phyloP scores from a whole-genome alignment of 2,888 invertebrate species.

The Gastracanthus pulcherrimus region DNA sequence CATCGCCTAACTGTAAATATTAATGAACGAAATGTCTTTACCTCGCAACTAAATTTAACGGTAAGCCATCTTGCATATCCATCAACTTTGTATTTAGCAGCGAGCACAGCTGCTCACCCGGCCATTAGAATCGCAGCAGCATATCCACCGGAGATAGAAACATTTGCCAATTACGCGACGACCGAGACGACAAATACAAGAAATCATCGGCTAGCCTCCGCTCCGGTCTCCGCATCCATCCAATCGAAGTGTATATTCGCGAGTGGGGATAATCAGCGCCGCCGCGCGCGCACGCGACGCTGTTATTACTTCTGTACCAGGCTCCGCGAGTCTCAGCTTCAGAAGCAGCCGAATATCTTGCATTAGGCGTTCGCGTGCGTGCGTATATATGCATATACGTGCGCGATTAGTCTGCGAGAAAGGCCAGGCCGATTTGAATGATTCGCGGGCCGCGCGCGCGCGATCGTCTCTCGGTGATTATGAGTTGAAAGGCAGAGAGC shows the following conservation, averaged over 20 bases:
- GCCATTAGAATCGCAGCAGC: neutral
- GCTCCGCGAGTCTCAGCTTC: neutral
- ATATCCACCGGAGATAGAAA: conserved; percentile 26
- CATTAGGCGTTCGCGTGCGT: conserved; percentile 15
- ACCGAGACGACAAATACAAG: conserved; percentile 23
- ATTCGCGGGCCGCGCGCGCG: no score
- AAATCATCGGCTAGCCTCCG: neutral
- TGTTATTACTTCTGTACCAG: conserved; percentile 42
- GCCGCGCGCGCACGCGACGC: conserved; percentile 19
- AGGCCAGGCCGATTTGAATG: conserved; percentile 38
- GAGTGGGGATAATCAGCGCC: conserved; percentile 11
- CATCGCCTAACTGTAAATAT: conserved; percentile 26
- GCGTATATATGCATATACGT: no score
- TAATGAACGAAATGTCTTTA: conserved; percentile 17
- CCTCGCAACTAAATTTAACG: conserved; percentile 13
- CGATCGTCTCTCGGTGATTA: conserved; percentile 44
- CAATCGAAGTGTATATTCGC: neutral
- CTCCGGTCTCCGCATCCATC: neutral
- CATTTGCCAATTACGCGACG: conserved; percentile 25
- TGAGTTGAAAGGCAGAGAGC: no score
- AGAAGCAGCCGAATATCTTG: conserved; percentile 28
- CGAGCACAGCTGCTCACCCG: neutral
- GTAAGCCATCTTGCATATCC: conserved; percentile 3
- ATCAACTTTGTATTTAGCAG: conserved; percentile 26
- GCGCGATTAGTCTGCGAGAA: conserved; percentile 8